Percentiles rank a stretch among this genome's conserved stretches.
These are phyloP conservation scores for Pao palembangensis DNA, from an alignment of 2,113 vertebrate species.

Conservation along the genomic window DNA sequence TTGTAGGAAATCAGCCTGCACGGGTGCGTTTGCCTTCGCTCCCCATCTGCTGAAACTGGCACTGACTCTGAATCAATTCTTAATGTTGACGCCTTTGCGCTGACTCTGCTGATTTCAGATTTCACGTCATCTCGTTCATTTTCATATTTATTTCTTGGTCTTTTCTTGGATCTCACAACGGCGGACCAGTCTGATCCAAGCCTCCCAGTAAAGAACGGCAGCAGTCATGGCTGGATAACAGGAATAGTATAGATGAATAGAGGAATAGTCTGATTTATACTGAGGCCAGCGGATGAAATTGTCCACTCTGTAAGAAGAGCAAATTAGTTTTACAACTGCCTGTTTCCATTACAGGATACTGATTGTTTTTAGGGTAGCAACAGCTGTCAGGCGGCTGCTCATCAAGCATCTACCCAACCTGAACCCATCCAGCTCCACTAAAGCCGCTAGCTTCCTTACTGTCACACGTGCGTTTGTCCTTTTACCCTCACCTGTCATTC, in stretches of 20 bases:
- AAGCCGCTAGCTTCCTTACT: neutral
- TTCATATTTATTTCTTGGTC: slow-evolving; percentile 1
- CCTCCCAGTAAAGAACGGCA: neutral
- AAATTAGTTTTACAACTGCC: too few species aligned
- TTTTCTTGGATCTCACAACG: slow-evolving; percentile 28
- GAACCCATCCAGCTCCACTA: too few species aligned
- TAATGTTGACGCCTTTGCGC: slow-evolving; percentile 43
- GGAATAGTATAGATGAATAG: neutral
- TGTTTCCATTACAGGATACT: too few species aligned
- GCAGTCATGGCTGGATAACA: neutral
- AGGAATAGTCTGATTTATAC: too few species aligned
- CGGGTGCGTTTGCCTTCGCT: slow-evolving; percentile 55
- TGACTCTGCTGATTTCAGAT: slow-evolving; percentile 18
- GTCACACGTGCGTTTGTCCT: neutral
- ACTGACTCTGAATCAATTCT: slow-evolving; percentile 49
- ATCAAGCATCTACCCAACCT: too few species aligned
- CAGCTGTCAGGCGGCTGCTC: too few species aligned
- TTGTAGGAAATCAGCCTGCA: slow-evolving; percentile 49
- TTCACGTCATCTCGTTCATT: slow-evolving; percentile 24
- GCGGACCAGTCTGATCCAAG: neutral
- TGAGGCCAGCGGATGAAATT: too few species aligned
- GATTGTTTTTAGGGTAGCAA: too few species aligned
- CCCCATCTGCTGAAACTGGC: slow-evolving; percentile 67
- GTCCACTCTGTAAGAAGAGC: too few species aligned
- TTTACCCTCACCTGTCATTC: slow-evolving; percentile 3